Evolutionary conservation across 2,797 vertebrate species (phyloP), one percentile per base, ranked within the genome.

Genomic region (Tapera naevia): DNA sequence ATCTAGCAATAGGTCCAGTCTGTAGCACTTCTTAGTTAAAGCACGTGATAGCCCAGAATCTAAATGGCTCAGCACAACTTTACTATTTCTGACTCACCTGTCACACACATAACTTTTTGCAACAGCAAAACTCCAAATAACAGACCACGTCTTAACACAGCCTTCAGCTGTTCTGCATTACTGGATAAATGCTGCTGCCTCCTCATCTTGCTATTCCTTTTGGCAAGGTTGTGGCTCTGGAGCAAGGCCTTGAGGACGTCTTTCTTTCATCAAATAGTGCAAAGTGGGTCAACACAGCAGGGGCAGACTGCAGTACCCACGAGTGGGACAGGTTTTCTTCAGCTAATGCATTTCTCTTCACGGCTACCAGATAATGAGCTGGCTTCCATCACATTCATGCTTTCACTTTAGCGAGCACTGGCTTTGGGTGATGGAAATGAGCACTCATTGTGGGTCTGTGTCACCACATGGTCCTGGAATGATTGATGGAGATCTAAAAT

Each of bases 81-180:
- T 8, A n/a, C 27, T n/a, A 15, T 27, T 86, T 43, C 70, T 66
- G 64, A 70, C 16, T 71, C 37, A 76, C 23, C 60, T 50, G 56
- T 74, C 8, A 0, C 7, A 7, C 8, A 0, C 7, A 7, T 7
- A 78, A 17, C 21, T 66, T 73, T 84, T 54, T 46, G 46, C 75
- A 93, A 61, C 27, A 78, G 53, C 10, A 37, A 64, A 71, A 28
- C 11, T 71, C 32, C 30, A 76, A 70, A 66, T 60, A 82, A 73
- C 39, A 39, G 28, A 60, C 18, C 35, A 14, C 13, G 27, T 62
- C 53, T 67, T 51, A 48, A 78, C 6, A 45, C 8, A 74, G 69
- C 41, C 80, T 86, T 89, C 57, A 56, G 35, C 43, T 76, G 41
- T 35, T 86, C 53, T 84, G 78, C 74, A 87, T 13, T 13, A 58